These are phyloP conservation scores for Callyntrura guangdongensis DNA, from an alignment of 2,888 invertebrate species.

Conservation along the genomic window DNA sequence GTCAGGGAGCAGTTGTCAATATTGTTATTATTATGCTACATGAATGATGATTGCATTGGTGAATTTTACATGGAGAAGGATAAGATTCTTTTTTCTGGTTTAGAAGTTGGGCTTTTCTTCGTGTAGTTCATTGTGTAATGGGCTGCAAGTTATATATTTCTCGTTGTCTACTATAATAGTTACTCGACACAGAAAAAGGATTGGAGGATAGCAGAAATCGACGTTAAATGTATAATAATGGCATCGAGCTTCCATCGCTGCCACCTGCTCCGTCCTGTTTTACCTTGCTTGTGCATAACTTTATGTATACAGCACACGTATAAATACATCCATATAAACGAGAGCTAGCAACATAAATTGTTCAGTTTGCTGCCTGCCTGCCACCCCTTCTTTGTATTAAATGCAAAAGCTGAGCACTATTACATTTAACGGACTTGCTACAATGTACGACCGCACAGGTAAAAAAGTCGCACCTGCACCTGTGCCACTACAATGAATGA, in stretches of 20 bases:
- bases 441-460: neutral
- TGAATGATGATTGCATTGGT: neutral
- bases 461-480: slow-evolving; percentile 19
- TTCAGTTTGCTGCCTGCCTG: neutral
- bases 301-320: neutral
- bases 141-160: neutral
- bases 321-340: too few relatives aligned
- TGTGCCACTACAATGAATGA: neutral
- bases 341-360: slow-evolving; percentile 18
- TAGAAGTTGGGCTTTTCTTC: neutral
- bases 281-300: neutral
- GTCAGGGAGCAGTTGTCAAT: neutral
- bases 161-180: neutral
- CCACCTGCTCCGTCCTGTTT: neutral
- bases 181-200: neutral
- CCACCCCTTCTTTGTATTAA: neutral
- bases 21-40: neutral
- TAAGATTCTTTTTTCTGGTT: neutral
- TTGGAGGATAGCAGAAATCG: slow-evolving; percentile 18
- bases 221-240: slow-evolving; percentile 25
- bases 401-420: neutral
- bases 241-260: neutral
- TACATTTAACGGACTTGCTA: neutral
- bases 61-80: neutral
- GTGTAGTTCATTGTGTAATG: neutral